Evolutionary conservation across 2,797 vertebrate species (phyloP), one percentile per base, ranked within the genome.

Genomic region (Sebastes vulpes): DNA sequence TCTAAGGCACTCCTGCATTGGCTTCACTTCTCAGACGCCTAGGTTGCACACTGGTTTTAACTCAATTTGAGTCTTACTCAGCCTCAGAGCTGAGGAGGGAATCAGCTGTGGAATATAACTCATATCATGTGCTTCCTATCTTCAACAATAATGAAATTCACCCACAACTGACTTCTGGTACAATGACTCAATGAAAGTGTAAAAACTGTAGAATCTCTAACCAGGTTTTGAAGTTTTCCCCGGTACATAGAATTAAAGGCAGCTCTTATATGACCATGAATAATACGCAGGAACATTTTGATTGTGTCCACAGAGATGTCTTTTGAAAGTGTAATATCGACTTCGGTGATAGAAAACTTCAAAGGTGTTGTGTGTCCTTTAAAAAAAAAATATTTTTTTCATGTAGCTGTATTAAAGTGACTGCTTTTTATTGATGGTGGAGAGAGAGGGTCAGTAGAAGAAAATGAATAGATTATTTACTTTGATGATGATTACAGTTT

Each of bases 401-500:
- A 23, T 54, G 42, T 57, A 10, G 20, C 52, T 69, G n/a, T 58
- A 35, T 16, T 11, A 2, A 53, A 52, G 29, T 21, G 31, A 18
- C 25, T 23, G 29, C 14, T 84, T 54, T 54, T 42, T 63, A 58
- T 25, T 80, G 59, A 38, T 57, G 35, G 20, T 28, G 18, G 7
- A 61, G 25, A 48, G 16, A 65, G 38, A 48, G 4, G 29, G 2
- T 32, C 16, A 23, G 12, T 21, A 63, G 71, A 26, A 53, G 5
- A 10, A 46, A 10, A 9, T 38, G 9, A 71, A 58, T 16, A 53
- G 5, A 35, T 14, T 6, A 75, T 82, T 80, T 38, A n/a, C 57
- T 65, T 50, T 75, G 42, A 79, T 60, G 1, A 72, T 72, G 38
- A 70, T 68, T 61, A 50, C 14, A 76, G 54, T 52, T 79, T 64